Percentiles rank a stretch among this genome's conserved stretches.
phyloP scores from a whole-genome alignment of 2,888 invertebrate species.

The Oxyscelio sp. region DNA sequence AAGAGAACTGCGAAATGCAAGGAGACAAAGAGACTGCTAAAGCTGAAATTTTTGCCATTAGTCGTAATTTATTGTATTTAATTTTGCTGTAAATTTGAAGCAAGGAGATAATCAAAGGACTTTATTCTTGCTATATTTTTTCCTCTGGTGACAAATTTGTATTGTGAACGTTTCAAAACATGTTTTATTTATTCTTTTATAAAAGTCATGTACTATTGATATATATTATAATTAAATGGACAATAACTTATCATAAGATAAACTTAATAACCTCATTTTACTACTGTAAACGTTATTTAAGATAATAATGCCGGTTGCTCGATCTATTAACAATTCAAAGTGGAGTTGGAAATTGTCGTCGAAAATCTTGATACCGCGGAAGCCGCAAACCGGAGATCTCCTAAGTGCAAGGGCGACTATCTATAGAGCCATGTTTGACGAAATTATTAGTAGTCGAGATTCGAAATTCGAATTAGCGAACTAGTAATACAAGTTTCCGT shows the following conservation, averaged over 20 bases:
- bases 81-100: slow-evolving; percentile 2
- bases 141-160: not conserved
- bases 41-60: not conserved
- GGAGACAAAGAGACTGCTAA: slow-evolving; percentile 21
- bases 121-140: not conserved
- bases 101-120: not conserved
- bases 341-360: slow-evolving; percentile 68
- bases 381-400: slow-evolving; percentile 70
- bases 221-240: slow-evolving; percentile 27
- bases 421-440: slow-evolving; percentile 69
- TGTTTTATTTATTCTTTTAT: too few species aligned
- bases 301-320: slow-evolving; percentile 44
- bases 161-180: not conserved
- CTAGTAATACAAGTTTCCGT: slow-evolving; percentile 59
- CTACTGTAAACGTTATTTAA: slow-evolving; percentile 53
- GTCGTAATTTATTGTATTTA: slow-evolving; percentile 19
- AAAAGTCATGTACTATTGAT: slow-evolving; percentile 7
- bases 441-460: slow-evolving; percentile 70
- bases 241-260: slow-evolving; percentile 37
- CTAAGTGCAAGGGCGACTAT: slow-evolving; percentile 67
- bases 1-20: slow-evolving; percentile 4
- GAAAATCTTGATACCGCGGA: slow-evolving; percentile 74
- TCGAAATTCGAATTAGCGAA: slow-evolving; percentile 61
- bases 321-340: slow-evolving; percentile 69
- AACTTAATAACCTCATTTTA: slow-evolving; percentile 37